A percentile compares a stretch with the other conserved stretches of the same genome.
Conservation (phyloP, 2,797 vertebrate species). For the Kryptolebias ocellatus region DNA sequence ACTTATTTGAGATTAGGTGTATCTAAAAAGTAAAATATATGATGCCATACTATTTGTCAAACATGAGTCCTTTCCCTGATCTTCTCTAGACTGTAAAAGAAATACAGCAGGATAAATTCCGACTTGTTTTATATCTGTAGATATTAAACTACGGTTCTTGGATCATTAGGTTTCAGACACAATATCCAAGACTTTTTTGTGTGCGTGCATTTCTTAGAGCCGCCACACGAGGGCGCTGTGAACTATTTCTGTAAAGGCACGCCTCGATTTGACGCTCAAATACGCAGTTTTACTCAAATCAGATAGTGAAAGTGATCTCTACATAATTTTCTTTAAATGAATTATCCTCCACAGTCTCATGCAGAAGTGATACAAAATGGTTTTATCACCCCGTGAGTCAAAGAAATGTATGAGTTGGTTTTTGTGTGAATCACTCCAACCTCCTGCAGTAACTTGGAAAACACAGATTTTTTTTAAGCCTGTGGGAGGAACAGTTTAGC, state of each 20-base stretch:
- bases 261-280: conserved; percentile 4
- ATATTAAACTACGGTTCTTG: neutral
- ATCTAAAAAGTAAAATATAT: no score
- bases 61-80: neutral
- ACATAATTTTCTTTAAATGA: conserved; percentile 10
- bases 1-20: no score
- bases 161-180: conserved; percentile 9
- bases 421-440: conserved; percentile 52
- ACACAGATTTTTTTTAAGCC: conserved; percentile 19
- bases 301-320: conserved; percentile 5
- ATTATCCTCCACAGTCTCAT: conserved; percentile 21
- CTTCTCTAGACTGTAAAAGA: neutral
- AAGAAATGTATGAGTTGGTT: conserved; percentile 28
- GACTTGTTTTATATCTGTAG: neutral
- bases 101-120: neutral
- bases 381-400: conserved; percentile 31
- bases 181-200: neutral
- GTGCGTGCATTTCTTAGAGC: conserved; percentile 38
- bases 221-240: conserved; percentile 73
- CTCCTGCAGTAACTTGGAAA: conserved; percentile 29
- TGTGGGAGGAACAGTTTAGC: conserved; percentile 35
- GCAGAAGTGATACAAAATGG: conserved; percentile 7
- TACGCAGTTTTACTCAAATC: neutral
- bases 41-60: neutral
- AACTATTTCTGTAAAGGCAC: conserved; percentile 44